Base-by-base conservation (phyloP, 2,888 invertebrate genomes). In the Allophyes oxyacanthae region DNA sequence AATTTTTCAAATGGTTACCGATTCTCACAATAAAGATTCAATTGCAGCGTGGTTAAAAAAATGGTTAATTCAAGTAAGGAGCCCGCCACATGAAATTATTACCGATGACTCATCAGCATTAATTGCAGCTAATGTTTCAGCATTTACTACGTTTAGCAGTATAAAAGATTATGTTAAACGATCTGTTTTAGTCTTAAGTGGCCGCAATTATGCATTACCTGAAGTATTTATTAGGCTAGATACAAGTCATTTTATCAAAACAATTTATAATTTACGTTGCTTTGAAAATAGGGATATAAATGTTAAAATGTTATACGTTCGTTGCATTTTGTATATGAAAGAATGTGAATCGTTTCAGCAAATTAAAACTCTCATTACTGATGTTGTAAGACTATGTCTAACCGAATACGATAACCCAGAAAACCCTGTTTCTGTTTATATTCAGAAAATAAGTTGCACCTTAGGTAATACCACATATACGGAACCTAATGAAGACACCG, bases 1-100 rank as follows among this genome's bases (percentile, higher is more conserved):
- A 41, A 54, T 65, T 58, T 65, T 61, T 48, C 61, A 65, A 62
- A 65, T 65, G 62, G 49, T 65, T 55, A 62, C 65, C 41, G 62
- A 62, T 62, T 62, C 65, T 34, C 66, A 66, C 52, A 49, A 48
- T 58, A 58, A 65, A 56, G 32, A 53, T 48, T 52, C 66, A 59
- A 62, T 66, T 53, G 50, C 48, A 40, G 43, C 50, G 45, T 66
- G 66, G 62, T 59, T 63, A 59, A 58, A 62, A 52, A 55, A 65
- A 62, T 65, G 58, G 65, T 49, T 62, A 55, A 49, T 48, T 55
- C 45, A 44, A 52, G 52, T 66, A 53, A 50, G 55, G 43, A 65
- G 51, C 54, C 46, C 57, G 34, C 65, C 65, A 42, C 62, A 62
- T 62, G 65, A 65, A 62, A 58, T 65, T 54, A 65, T 65, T 55